These are phyloP conservation scores for Melipona beecheii DNA, from an alignment of 2,888 invertebrate species.

Conservation along the genomic window DNA sequence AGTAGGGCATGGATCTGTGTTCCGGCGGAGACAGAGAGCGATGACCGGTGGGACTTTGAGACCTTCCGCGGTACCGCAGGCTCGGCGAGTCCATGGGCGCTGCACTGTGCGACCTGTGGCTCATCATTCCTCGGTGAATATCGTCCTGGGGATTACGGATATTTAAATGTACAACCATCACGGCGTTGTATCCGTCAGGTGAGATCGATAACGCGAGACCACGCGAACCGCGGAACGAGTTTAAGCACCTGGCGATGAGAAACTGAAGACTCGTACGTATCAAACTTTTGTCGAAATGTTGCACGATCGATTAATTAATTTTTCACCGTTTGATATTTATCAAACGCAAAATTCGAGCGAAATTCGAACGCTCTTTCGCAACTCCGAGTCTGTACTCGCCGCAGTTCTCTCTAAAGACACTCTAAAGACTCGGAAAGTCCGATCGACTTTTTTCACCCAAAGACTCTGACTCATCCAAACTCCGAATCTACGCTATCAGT, in stretches of 20 bases:
- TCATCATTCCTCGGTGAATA: slow-evolving; percentile 84
- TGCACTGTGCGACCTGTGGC: slow-evolving; percentile 93
- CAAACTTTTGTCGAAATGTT: too few relatives aligned
- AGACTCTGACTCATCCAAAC: not conserved
- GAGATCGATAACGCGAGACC: slow-evolving; percentile 17
- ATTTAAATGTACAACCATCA: slow-evolving; percentile 27
- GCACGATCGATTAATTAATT: too few relatives aligned
- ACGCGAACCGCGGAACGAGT: too few relatives aligned
- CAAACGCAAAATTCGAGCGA: too few relatives aligned
- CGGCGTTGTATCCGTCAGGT: not conserved
- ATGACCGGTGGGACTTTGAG: slow-evolving; percentile 91
- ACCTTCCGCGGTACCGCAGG: slow-evolving; percentile 88
- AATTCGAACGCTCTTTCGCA: too few relatives aligned
- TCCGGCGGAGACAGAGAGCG: slow-evolving; percentile 94
- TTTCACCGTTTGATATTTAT: too few relatives aligned
- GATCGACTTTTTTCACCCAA: not conserved
- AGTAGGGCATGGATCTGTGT: slow-evolving; percentile 87
- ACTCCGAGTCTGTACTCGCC: too few relatives aligned
- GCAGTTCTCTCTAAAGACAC: too few relatives aligned
- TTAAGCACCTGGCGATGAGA: not conserved
- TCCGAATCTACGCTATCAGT: not conserved
- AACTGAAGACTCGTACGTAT: too few relatives aligned
- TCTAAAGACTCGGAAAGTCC: too few relatives aligned
- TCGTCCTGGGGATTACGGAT: slow-evolving; percentile 83
- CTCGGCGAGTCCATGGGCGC: slow-evolving; percentile 90